Conservation (phyloP, 2,888 invertebrate species). For the Heliothis peltigera region DNA sequence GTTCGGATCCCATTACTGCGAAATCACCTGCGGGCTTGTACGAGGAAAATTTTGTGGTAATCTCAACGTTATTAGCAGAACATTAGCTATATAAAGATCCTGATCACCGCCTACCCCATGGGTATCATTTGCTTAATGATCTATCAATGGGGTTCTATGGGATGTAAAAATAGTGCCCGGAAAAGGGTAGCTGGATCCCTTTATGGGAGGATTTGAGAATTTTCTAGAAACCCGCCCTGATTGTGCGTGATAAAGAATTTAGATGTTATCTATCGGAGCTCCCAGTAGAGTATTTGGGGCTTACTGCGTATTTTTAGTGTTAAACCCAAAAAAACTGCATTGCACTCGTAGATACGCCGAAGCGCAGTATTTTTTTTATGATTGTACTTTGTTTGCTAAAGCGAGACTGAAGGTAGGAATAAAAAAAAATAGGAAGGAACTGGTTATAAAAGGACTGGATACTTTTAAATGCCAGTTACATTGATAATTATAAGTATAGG, state of each 20-base stretch:
- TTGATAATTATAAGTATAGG: no score
- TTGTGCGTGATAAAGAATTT: slow-evolving; percentile 10
- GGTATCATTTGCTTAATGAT: slow-evolving; percentile 61
- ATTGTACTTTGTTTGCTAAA: no score
- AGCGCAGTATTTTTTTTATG: no score
- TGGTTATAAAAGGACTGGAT: no score
- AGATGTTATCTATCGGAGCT: slow-evolving; percentile 25
- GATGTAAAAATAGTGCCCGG: slow-evolving; percentile 37
- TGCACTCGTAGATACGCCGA: neutral
- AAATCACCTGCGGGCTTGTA: slow-evolving; percentile 52
- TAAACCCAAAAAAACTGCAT: neutral
- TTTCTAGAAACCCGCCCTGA: slow-evolving; percentile 23
- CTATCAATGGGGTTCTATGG: slow-evolving; percentile 59
- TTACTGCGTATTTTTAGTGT: neutral
- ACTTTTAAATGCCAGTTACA: no score
- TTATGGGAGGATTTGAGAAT: slow-evolving; percentile 20
- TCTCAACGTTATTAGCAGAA: slow-evolving; percentile 57
- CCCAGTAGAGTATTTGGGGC: neutral
- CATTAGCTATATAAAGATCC: slow-evolving; percentile 60
- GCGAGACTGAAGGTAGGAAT: no score
- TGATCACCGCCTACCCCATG: slow-evolving; percentile 53
- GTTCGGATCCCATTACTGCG: slow-evolving; percentile 45
- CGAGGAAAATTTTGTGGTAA: slow-evolving; percentile 58
- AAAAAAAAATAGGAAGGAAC: no score
- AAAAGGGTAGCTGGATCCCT: slow-evolving; percentile 10